Evolutionary conservation across 2,888 invertebrate species (phyloP).

Genomic region (Ptilodon capucinus): DNA sequence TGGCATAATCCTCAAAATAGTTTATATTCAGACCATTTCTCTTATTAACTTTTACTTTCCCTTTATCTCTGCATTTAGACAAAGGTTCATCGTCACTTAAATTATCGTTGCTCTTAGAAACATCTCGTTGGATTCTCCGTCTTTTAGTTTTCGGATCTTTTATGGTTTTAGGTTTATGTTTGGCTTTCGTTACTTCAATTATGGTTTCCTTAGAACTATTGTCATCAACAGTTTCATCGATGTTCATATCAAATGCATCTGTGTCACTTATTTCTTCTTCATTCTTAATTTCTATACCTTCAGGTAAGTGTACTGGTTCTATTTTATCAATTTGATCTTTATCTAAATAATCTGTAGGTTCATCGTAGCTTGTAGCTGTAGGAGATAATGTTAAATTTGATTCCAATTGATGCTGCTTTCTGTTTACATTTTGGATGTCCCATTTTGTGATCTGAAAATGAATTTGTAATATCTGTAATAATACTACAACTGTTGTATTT

Average conservation of each 20-base stretch:
- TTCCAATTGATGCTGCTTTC: conserved; percentile 19
- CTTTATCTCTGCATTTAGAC: conserved; percentile 16
- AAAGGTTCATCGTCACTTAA: conserved; percentile 42
- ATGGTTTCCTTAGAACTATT: not conserved
- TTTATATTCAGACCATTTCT: conserved; percentile 2
- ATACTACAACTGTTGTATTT: no score
- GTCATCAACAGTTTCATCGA: not conserved
- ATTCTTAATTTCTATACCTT: not conserved
- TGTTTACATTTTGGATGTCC: conserved; percentile 14
- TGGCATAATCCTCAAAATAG: not conserved
- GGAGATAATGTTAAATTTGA: conserved; percentile 7
- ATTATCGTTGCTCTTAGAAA: conserved; percentile 11
- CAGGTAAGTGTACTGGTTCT: not conserved
- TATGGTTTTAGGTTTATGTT: not conserved
- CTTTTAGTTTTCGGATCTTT: not conserved
- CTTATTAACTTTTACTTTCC: conserved; percentile 1
- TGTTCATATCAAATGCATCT: not conserved
- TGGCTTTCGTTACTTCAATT: not conserved
- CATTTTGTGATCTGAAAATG: conserved; percentile 9
- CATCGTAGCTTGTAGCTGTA: not conserved
- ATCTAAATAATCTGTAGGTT: not conserved
- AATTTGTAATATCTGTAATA: no score
- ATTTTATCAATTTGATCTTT: not conserved
- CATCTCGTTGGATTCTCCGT: not conserved
- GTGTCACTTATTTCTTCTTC: not conserved